Percentiles rank a stretch among this genome's conserved stretches.
phyloP scores from a whole-genome alignment of 2,113 vertebrate genomes.

The Microtus richardsoni region DNA sequence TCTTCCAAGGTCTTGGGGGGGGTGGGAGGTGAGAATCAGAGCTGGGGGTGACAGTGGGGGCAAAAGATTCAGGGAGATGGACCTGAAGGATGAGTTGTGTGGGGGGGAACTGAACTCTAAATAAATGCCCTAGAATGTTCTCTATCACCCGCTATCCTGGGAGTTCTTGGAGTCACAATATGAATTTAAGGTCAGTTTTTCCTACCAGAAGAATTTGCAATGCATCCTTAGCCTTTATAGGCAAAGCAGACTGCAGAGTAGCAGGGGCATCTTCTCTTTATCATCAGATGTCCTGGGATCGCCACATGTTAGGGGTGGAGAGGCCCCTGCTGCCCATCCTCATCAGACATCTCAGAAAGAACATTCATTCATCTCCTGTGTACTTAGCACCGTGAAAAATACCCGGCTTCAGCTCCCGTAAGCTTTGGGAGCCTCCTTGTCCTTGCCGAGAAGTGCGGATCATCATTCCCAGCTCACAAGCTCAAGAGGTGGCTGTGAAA shows the following conservation, averaged over 20 bases:
- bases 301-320: not conserved
- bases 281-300: not conserved
- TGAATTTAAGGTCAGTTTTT: not conserved
- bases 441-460: too few species aligned
- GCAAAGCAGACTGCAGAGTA: not conserved
- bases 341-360: not conserved
- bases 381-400: not conserved
- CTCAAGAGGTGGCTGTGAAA: too few species aligned
- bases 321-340: not conserved
- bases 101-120: constrained; percentile 70
- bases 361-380: not conserved
- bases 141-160: not conserved
- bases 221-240: not conserved
- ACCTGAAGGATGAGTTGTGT: constrained; percentile 57
- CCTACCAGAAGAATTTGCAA: not conserved
- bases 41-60: not conserved
- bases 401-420: not conserved
- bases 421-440: too few species aligned
- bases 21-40: constrained; percentile 70
- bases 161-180: not conserved
- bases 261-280: not conserved
- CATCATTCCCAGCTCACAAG: too few species aligned
- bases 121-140: not conserved
- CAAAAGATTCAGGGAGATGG: not conserved
- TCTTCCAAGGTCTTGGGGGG: constrained; percentile 57